Conservation (phyloP, 2,113 vertebrate species). For the Cyprinodon brontotheroides region DNA sequence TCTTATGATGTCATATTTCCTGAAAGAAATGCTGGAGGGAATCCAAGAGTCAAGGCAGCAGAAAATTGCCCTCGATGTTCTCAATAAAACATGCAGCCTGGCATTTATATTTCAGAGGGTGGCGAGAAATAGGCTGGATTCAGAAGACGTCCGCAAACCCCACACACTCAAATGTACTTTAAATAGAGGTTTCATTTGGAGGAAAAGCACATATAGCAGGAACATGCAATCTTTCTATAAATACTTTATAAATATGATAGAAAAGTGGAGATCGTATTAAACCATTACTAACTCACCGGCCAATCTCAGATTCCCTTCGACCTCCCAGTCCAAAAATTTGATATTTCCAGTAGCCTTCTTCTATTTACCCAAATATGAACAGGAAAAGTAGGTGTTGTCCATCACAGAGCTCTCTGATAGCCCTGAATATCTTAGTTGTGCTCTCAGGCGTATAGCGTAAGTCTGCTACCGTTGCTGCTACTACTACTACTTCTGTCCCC, state of each 20-base stretch:
- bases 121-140: conserved; percentile 68
- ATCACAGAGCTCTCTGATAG: conserved; percentile 16
- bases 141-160: conserved; percentile 55
- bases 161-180: conserved; percentile 59
- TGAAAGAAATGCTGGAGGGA: conserved; percentile 39
- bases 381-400: conserved; percentile 24
- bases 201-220: conserved; percentile 35
- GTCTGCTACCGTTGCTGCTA: conserved; percentile 51
- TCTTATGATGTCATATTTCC: conserved; percentile 11
- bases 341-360: conserved; percentile 27
- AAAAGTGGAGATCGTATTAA: conserved; percentile 11
- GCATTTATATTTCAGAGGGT: conserved; percentile 74
- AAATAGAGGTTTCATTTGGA: conserved; percentile 40
- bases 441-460: conserved; percentile 39
- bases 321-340: conserved; percentile 38
- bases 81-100: conserved; percentile 73
- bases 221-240: conserved; percentile 14
- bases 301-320: conserved; percentile 73
- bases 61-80: conserved; percentile 55
- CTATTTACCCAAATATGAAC: conserved; percentile 1
- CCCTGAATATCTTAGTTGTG: conserved; percentile 37
- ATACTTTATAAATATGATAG: conserved; percentile 15
- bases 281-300: conserved; percentile 68
- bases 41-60: conserved; percentile 46
- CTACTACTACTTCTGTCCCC: conserved; percentile 55